Base-by-base conservation (phyloP, 2,888 invertebrate species). In the Panzeria rudis region DNA sequence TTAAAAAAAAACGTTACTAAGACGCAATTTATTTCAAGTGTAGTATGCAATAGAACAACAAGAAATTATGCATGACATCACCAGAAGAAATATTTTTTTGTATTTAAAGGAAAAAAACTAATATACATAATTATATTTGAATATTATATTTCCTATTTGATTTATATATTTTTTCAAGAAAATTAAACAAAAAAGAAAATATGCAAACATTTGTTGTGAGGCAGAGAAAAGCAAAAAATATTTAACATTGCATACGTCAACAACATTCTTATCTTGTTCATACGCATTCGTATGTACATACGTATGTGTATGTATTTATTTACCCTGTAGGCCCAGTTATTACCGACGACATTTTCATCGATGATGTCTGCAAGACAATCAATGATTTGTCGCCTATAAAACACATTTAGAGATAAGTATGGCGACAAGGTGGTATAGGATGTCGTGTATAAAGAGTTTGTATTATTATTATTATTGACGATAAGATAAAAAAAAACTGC, bases 161-260 rank as follows among this genome's bases (percentile, higher is more conserved):
- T 82, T 78, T 82, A 75, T 64, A 69, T 69, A 78, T 59, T 32
- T 41, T 54, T 73, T 52, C 25, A 71, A 44, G n/a, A 68, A 35
- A 72, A 47, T 61, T 38, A 38, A 62, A 17, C 5, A 35, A 44
- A 59, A 64, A 35, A 73, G 3, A 20, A 72, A 73, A 59, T 29
- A 83, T 61, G 47, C 52, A 66, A 62, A 0, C 44, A 41, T 59
- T 69, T 41, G 25, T 71, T 61, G 71, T 41, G 13, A 3, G 62
- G 41, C 29, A 76, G 52, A 20, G 13, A 35, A 61, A 38, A 35
- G 38, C 23, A 54, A 54, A 81, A 81, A 73, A 62, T 81, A 54
- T 72, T 80, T 80, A 64, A 81, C 84, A 82, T 85, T 71, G 73
- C 84, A 82, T 59, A 85, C 81, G 85, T 85, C 85, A 85, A 85